phyloP scores from a whole-genome alignment of 2,888 invertebrate species.

The Drosophila subsilvestris region DNA sequence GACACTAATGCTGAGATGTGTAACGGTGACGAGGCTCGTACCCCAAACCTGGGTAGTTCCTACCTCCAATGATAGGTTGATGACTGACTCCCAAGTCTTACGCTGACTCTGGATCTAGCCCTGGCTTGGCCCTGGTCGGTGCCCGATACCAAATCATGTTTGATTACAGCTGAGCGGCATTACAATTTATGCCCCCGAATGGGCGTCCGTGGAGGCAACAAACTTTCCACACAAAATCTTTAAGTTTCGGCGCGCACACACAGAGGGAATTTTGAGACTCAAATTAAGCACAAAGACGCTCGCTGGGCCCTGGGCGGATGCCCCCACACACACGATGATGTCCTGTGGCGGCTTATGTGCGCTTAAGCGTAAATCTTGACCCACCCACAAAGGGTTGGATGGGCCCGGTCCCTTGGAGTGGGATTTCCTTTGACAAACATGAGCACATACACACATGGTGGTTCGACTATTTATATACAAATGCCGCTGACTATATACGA shows the following conservation, averaged over 20 bases:
- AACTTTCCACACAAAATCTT: conserved; percentile 53
- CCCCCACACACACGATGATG: conserved; percentile 56
- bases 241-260: conserved; percentile 40
- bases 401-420: conserved; percentile 12
- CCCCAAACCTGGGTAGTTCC: conserved; percentile 14
- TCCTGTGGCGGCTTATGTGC: conserved; percentile 77
- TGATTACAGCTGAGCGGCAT: conserved; percentile 76
- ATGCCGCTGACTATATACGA: conserved; percentile 76
- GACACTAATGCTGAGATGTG: conserved; percentile 78
- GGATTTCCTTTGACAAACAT: conserved; percentile 64
- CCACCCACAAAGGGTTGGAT: conserved; percentile 43
- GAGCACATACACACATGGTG: conserved; percentile 38
- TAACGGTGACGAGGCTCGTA: conserved; percentile 48
- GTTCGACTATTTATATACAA: conserved; percentile 74
- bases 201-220: not conserved
- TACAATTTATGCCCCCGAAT: conserved; percentile 58
- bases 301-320: conserved; percentile 30
- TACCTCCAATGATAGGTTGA: conserved; percentile 46
- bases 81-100: conserved; percentile 33
- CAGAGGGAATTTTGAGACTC: conserved; percentile 46
- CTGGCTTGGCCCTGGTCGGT: conserved; percentile 11
- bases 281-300: conserved; percentile 67
- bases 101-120: conserved; percentile 13
- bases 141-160: conserved; percentile 67
- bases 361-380: conserved; percentile 78